phyloP scores from a whole-genome alignment of 2,888 invertebrate genomes.

The Sarcophaga variegata region DNA sequence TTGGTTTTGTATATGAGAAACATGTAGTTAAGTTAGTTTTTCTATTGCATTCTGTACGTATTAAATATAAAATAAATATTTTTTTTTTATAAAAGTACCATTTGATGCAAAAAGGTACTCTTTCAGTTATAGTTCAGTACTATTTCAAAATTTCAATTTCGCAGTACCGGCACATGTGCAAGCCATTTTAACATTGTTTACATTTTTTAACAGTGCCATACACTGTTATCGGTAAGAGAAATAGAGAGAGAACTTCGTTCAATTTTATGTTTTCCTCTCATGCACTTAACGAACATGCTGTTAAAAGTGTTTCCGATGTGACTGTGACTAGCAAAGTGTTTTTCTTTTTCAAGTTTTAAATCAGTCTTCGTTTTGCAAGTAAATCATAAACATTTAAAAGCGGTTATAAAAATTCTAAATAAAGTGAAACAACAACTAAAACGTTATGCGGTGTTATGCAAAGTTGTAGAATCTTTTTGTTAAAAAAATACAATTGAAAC shows the following conservation, averaged over 20 bases:
- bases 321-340: constrained; percentile 31
- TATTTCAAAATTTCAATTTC: too few relatives aligned
- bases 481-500: background rate
- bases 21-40: too few relatives aligned
- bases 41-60: too few relatives aligned
- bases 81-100: too few relatives aligned
- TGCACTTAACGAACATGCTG: constrained; percentile 62
- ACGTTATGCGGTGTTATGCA: constrained; percentile 52
- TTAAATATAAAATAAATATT: too few relatives aligned
- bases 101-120: too few relatives aligned
- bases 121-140: too few relatives aligned
- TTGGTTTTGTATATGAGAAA: too few relatives aligned
- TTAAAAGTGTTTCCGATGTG: constrained; percentile 50
- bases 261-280: constrained; percentile 39
- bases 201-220: constrained; percentile 34
- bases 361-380: constrained; percentile 64
- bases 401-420: constrained; percentile 43
- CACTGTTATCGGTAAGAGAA: background rate
- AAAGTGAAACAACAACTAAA: constrained; percentile 29
- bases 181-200: constrained; percentile 60
- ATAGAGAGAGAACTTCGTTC: constrained; percentile 46
- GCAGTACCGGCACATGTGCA: too few relatives aligned
- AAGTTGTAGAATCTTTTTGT: background rate
- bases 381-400: constrained; percentile 58
- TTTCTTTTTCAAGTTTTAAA: constrained; percentile 57